These are phyloP conservation scores for Panzeria rudis DNA, from an alignment of 2,888 invertebrate genomes.

Conservation along the genomic window DNA sequence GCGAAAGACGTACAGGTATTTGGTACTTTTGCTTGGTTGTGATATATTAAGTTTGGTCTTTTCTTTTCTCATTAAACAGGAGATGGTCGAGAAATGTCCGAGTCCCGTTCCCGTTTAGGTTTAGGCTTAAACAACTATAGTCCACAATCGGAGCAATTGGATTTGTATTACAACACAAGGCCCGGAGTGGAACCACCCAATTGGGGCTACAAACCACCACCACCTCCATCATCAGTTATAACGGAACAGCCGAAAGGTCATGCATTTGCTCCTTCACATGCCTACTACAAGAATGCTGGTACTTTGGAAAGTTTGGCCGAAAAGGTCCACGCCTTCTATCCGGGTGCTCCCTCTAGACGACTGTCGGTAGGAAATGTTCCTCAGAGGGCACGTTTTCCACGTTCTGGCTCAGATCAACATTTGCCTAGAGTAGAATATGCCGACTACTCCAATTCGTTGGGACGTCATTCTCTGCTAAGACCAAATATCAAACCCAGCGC, in stretches of 20 bases:
- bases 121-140: slow-evolving; percentile 88
- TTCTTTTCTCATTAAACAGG: slow-evolving; percentile 83
- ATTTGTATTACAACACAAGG: slow-evolving; percentile 92
- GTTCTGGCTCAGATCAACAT: slow-evolving; percentile 96
- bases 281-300: slow-evolving; percentile 91
- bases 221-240: slow-evolving; percentile 92
- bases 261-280: slow-evolving; percentile 89
- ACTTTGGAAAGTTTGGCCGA: slow-evolving; percentile 96
- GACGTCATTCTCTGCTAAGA: slow-evolving; percentile 91
- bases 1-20: slow-evolving; percentile 84
- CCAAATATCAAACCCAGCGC: slow-evolving; percentile 90
- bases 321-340: slow-evolving; percentile 95
- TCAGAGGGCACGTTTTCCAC: slow-evolving; percentile 86
- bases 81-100: slow-evolving; percentile 91
- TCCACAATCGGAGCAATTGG: slow-evolving; percentile 88
- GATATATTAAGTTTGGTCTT: slow-evolving; percentile 78
- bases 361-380: slow-evolving; percentile 87
- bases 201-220: slow-evolving; percentile 84
- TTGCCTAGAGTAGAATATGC: slow-evolving; percentile 93
- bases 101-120: slow-evolving; percentile 90
- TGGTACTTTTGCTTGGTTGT: slow-evolving; percentile 79
- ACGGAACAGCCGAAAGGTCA: slow-evolving; percentile 96
- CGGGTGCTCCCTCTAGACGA: slow-evolving; percentile 86
- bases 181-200: slow-evolving; percentile 85
- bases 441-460: slow-evolving; percentile 90